Evolutionary conservation across 1,140 invertebrate genomes (phyloP), one percentile per base, ranked within the genome.

Genomic region (Harpegnathos saltator): DNA sequence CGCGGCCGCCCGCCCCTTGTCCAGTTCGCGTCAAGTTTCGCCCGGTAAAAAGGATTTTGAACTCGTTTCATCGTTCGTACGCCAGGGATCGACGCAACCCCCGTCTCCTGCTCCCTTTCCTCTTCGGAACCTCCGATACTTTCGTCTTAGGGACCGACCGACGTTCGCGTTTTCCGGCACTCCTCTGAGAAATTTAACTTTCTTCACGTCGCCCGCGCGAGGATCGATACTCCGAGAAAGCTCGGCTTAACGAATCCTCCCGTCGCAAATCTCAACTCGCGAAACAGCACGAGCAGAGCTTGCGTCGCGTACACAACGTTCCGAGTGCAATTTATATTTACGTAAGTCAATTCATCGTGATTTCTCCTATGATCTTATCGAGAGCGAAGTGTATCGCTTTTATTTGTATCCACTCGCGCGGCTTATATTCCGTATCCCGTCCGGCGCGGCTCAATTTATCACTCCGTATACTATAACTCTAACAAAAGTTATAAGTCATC

Each of bases 101-200:
- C 14, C 63, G 11, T 9, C 50, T 52, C 56, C n/a, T 58, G 1
- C 22, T 15, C 14, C 38, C 38, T 1, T 12, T 50, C 22, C 19
- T 19, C n/a, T 12, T 62, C 15, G n/a, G 38, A 44, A 44, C 38
- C 38, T 44, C 38, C 72, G 33, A 80, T 69, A 80, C 75, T 80
- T 80, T 54, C 62, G 72, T 69, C 73, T 78, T 59, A 59, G 73
- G 50, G 38, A 83, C 38, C 77, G 14, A 73, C 58, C 66, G 38
- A 82, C 69, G 74, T 61, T 87, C 82, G 59, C 77, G 58, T 85
- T 88, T 87, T 62, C 68, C 78, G 22, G 24, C 86, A 73, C 82
- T 85, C 90, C 90, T 90, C 82, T 71, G 89, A 91, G 89, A 90
- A 91, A 91, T 91, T 91, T 90, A 91, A 91, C 90, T 91, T 91